Conservation (phyloP, 2,888 invertebrate species). For the Chrysotoxum bicinctum region DNA sequence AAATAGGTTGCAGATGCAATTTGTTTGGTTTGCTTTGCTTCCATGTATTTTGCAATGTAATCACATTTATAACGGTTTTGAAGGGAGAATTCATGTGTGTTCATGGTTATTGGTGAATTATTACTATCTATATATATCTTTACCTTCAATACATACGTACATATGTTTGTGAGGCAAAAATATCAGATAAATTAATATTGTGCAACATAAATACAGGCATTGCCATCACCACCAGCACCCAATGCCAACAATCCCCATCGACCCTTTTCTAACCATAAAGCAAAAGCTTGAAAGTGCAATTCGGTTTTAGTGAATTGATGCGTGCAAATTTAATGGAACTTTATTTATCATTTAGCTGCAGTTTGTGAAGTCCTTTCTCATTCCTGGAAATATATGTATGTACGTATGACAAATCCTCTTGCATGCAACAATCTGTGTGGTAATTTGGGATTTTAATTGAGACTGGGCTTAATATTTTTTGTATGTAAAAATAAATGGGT, state of each 20-base stretch:
- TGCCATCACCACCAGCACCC: background rate
- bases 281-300: slow-evolving; percentile 22
- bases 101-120: slow-evolving; percentile 8
- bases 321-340: slow-evolving; percentile 30
- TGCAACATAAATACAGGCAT: slow-evolving; percentile 9
- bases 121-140: background rate
- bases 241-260: background rate
- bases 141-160: background rate
- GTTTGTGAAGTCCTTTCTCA: background rate
- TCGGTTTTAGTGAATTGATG: slow-evolving; percentile 31
- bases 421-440: background rate
- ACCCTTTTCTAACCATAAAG: background rate
- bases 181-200: slow-evolving; percentile 25
- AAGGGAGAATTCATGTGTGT: slow-evolving; percentile 15
- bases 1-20: slow-evolving; percentile 40
- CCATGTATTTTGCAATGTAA: slow-evolving; percentile 39
- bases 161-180: slow-evolving; percentile 3
- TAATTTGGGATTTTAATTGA: background rate
- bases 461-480: background rate
- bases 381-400: background rate
- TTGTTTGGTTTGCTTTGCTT: slow-evolving; percentile 32
- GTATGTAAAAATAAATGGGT: too few relatives aligned
- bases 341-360: slow-evolving; percentile 31
- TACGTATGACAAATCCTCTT: background rate
- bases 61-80: slow-evolving; percentile 22